Evolutionary conservation across 2,888 invertebrate genomes (phyloP), one percentile per base, ranked within the genome.

Genomic region (Eupithecia tripunctaria): DNA sequence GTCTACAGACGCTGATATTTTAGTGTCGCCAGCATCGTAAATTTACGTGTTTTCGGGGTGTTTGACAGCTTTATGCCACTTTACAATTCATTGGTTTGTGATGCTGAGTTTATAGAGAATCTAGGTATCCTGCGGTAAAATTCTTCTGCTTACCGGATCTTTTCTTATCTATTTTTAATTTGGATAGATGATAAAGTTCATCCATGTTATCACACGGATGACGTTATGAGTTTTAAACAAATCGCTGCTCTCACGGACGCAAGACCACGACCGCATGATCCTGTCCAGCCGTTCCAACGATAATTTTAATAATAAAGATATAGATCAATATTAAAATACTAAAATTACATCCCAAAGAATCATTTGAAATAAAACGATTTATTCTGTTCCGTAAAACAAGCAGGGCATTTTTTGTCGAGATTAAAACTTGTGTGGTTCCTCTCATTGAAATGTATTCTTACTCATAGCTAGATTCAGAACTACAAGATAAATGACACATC

Each of bases 1-100:
- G 56, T 67, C 82, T 51, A 67, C 76, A 77, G 85, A 85, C 88
- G 86, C 87, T 81, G 51, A 10, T 60, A n/a, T 38, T 21, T 18
- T 36, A 29, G 32, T 29, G 70, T 68, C 65, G 43, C 60, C 66
- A 72, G 27, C 69, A 25, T 56, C 56, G 25, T 21, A 56, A 56
- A 56, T 41, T 60, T 27, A 41, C 21, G n/a, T 21, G 7, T 25
- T 60, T 68, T 60, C 47, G 14, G 56, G 25, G 12, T 25, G 25
- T 25, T 56, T 56, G 14, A 56, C 21, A 21, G 25, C 56, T 56
- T 56, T 56, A 56, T 56, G 25, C 25, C 25, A 56, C 56, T 25
- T 56, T 56, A 56, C 56, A 25, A 56, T 56, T 56, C 56, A 56
- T 56, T 25, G 56, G 56, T 56, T 12, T 25, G 12, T 56, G 56